These are phyloP conservation scores for Drosophila eugracilis DNA, from an alignment of 1,140 invertebrate species.

Conservation along the genomic window DNA sequence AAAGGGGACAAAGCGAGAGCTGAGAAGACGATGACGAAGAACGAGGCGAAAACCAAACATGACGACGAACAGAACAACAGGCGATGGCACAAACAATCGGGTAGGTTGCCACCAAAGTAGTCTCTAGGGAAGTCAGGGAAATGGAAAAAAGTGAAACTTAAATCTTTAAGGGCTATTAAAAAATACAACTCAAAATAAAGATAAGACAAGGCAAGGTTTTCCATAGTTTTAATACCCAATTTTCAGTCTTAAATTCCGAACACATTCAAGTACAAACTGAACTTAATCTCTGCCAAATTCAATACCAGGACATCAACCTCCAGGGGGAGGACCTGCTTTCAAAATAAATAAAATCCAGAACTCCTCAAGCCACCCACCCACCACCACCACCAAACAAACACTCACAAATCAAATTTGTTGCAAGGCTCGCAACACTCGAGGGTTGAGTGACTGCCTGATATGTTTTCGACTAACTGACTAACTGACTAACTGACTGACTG, in stretches of 20 bases:
- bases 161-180: neutral
- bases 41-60: constrained; percentile 32
- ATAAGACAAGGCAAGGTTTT: neutral
- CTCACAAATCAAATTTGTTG: constrained; percentile 44
- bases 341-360: constrained; percentile 9
- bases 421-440: constrained; percentile 26
- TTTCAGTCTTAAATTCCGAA: no score
- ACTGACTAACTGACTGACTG: constrained; percentile 44
- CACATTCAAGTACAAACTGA: neutral
- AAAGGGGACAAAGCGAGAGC: neutral
- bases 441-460: constrained; percentile 50
- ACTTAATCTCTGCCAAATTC: neutral
- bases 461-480: constrained; percentile 40
- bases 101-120: constrained; percentile 17
- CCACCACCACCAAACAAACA: neutral
- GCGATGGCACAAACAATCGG: constrained; percentile 10
- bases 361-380: constrained; percentile 8
- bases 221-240: no score
- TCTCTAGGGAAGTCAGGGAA: neutral
- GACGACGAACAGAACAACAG: constrained; percentile 34
- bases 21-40: constrained; percentile 16
- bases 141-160: neutral
- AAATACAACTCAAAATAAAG: neutral
- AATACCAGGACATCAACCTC: no score
- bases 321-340: neutral